phyloP scores from a whole-genome alignment of 2,113 vertebrate genomes.

The Carlito syrichta region DNA sequence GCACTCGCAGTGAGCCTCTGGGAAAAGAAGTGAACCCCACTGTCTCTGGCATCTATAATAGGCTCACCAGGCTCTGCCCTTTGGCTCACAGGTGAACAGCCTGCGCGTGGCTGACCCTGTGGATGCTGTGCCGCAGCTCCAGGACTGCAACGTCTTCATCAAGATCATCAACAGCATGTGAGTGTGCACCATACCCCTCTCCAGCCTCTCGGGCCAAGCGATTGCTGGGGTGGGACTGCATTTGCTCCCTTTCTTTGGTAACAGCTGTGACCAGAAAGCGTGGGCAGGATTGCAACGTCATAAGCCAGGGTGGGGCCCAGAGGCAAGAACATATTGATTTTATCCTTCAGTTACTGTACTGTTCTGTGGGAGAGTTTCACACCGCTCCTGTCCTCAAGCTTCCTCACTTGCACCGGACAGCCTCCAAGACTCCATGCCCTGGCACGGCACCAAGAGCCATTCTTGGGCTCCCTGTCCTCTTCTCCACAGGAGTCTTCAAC shows the following conservation, averaged over 20 bases:
- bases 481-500: not conserved
- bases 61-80: not conserved
- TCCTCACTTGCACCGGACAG: not conserved
- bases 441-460: not conserved
- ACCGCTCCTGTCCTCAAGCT: not conserved
- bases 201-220: not conserved
- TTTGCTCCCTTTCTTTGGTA: not conserved
- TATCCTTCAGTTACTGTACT: not conserved
- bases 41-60: not conserved
- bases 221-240: not conserved
- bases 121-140: slow-evolving; percentile 79
- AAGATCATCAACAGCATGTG: slow-evolving; percentile 87
- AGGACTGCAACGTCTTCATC: slow-evolving; percentile 85
- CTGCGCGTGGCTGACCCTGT: slow-evolving; percentile 78
- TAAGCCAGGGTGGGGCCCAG: not conserved
- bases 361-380: not conserved
- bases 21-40: not conserved
- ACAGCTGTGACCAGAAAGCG: not conserved
- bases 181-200: slow-evolving; percentile 73
- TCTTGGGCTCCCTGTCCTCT: not conserved
- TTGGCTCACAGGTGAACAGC: slow-evolving; percentile 85
- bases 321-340: not conserved
- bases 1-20: not conserved
- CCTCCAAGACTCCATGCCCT: not conserved
- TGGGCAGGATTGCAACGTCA: not conserved